Evolutionary conservation across 2,797 vertebrate species (phyloP), one percentile per base, ranked within the genome.

Genomic region (Gallinago solitaria): DNA sequence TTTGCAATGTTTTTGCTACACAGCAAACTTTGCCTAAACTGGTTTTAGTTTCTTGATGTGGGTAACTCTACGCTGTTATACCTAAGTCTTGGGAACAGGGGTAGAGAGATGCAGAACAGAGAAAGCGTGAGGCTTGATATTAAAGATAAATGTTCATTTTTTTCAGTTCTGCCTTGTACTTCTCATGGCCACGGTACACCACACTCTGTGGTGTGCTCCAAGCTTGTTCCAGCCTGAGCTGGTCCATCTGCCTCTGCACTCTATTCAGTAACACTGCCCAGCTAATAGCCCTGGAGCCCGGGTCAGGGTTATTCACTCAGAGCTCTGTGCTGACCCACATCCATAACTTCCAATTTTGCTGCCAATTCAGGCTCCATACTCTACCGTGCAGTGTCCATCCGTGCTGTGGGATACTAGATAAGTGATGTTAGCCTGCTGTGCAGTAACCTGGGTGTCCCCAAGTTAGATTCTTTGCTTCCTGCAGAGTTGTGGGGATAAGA

Each of bases 31-130:
- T 92, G 80, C 77, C 90, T 93, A 47, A 84, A 80, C 83, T 84
- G 59, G 70, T 91, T 91, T 88, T 70, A 74, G 56, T 68, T 95
- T 90, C 94, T 87, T 89, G 70, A 67, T 95, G 85, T 82, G 77
- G 82, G 56, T 84, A 82, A 79, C 50, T 82, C 50, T 39, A 8
- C 1, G 9, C 47, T 90, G 79, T 93, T 89, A 47, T 4, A 51
- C 67, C 32, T 16, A 12, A 60, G 12, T 30, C 56, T 76, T 78
- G 76, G 50, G 53, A 73, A 76, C 1, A 82, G 33, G 54, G 43
- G 6, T n/a, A 88, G 77, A 32, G 69, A 81, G 61, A 37, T 59
- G 85, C 37, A 89, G 70, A 95, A 90, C 48, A 88, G 87, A 92
- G 76, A 90, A 91, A 57, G 61, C 3, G 1, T 9, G 27, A 37